A percentile compares a stretch with the other conserved stretches of the same genome.
Evolutionary conservation across 2,888 invertebrate genomes (phyloP).

Genomic region (Microctonus brassicae): DNA sequence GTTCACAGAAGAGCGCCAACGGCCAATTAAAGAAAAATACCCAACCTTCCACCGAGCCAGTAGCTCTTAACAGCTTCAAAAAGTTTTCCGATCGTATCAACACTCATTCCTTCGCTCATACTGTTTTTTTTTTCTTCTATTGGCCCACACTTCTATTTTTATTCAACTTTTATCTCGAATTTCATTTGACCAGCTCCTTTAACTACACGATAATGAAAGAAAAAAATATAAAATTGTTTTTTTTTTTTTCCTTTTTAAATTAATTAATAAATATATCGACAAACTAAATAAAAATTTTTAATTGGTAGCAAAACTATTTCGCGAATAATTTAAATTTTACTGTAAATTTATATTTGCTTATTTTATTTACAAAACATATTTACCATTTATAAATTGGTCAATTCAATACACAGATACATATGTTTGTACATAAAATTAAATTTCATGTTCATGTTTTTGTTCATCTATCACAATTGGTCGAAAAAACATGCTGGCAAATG

Average conservation of each 20-base stretch:
- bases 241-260: not conserved
- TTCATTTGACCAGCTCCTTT: not conserved
- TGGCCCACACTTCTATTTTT: not conserved
- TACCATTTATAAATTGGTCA: not conserved
- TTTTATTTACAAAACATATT: not conserved
- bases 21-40: slow-evolving; percentile 17
- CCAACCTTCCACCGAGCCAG: slow-evolving; percentile 23
- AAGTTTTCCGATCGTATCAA: not conserved
- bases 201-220: not conserved
- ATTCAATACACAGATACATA: not conserved
- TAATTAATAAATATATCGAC: not conserved
- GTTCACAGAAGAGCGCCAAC: not conserved
- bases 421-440: too few species aligned
- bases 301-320: not conserved
- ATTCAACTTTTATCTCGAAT: not conserved
- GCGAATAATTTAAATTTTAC: not conserved
- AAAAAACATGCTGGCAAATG: not conserved
- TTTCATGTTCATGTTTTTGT: too few species aligned
- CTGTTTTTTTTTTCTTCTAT: not conserved
- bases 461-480: not conserved
- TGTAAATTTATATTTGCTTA: not conserved
- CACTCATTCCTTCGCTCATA: not conserved
- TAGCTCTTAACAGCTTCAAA: slow-evolving; percentile 4
- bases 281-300: not conserved
- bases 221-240: not conserved